Base-by-base conservation (phyloP, 2,113 vertebrate genomes). In the Caranx melampygus region DNA sequence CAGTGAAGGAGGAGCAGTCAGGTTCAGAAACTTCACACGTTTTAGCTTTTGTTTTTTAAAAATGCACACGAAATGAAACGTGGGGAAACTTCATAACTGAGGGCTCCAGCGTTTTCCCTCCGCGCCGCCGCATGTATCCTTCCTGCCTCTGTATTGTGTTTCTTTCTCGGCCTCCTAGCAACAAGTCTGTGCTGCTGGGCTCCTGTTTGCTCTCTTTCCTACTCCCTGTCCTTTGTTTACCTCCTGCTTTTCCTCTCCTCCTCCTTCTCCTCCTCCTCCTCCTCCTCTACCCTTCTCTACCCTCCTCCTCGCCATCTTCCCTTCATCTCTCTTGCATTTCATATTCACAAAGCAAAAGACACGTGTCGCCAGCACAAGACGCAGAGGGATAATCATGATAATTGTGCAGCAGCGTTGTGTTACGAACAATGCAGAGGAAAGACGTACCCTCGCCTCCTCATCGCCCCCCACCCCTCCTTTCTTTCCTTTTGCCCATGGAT, bases 121-220 rank as follows among this genome's bases (percentile, higher is more conserved):
- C 55, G 31, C n/a, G 35, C 66, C 16, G 2, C 68, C 52, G 55
- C 42, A 51, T 59, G 18, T 57, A 18, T 86, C 52, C 75, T 71
- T 78, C 73, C 81, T 75, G 60, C n/a, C 65, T 86, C 67, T 84
- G 81, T 73, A 83, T 87, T 0, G 20, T 78, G 81, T 88, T 92
- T 69, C 82, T 40, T 63, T 66, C 57, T 81, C 72, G 5, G 90
- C 72, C 67, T 90, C 93, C 90, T 89, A 91, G 92, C 94, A 94
- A 94, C 92, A 76, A 52, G 71, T 64, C 52, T 72, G 79, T 74
- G 21, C 82, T 61, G 74, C 72, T 78, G 62, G 18, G 33, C 49
- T 55, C 49, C 52, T 60, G 67, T 83, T 69, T 77, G 52, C 51
- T 70, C 77, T 72, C 47, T 33, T 34, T 2, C n/a, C 37, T 47